Evolutionary conservation across 1,140 invertebrate genomes (phyloP).

Genomic region (Rhyacophila brunnea): DNA sequence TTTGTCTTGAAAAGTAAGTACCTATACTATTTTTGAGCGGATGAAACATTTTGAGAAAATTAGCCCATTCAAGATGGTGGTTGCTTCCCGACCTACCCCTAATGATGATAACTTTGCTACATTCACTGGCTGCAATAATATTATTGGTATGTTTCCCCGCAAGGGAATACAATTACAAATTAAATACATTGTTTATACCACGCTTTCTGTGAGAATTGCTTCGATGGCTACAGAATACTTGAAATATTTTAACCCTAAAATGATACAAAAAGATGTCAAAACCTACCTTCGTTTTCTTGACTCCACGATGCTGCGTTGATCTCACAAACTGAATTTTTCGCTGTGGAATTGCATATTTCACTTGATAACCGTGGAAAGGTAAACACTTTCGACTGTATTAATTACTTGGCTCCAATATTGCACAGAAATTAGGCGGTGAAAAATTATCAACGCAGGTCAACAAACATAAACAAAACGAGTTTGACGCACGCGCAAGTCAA

Average conservation of each 20-base stretch:
- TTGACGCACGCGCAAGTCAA: conserved; percentile 28
- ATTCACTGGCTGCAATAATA: background rate
- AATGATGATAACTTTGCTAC: background rate
- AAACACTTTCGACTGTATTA: background rate
- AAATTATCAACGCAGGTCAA: conserved; percentile 11
- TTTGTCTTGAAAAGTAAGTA: too few species aligned
- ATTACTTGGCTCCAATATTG: conserved; percentile 4
- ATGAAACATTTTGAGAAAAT: too few species aligned
- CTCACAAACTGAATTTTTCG: conserved; percentile 24
- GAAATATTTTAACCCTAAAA: conserved; percentile 8
- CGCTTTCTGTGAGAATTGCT: too few species aligned
- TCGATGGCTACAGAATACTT: background rate
- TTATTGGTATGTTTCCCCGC: too few species aligned
- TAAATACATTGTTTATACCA: too few species aligned
- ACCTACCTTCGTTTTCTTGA: conserved; percentile 35
- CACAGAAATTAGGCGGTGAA: conserved; percentile 15
- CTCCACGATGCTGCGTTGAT: conserved; percentile 33
- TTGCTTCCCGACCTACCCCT: conserved; percentile 29
- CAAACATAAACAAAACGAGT: conserved; percentile 36
- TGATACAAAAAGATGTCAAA: conserved; percentile 1
- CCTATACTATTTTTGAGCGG: too few species aligned
- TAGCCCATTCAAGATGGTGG: conserved; percentile 23
- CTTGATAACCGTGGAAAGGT: background rate
- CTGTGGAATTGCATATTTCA: conserved; percentile 16
- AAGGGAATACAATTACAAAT: too few species aligned